Evolutionary conservation across 1,140 invertebrate species (phyloP), one percentile per base, ranked within the genome.

Genomic region (Ooceraea biroi): DNA sequence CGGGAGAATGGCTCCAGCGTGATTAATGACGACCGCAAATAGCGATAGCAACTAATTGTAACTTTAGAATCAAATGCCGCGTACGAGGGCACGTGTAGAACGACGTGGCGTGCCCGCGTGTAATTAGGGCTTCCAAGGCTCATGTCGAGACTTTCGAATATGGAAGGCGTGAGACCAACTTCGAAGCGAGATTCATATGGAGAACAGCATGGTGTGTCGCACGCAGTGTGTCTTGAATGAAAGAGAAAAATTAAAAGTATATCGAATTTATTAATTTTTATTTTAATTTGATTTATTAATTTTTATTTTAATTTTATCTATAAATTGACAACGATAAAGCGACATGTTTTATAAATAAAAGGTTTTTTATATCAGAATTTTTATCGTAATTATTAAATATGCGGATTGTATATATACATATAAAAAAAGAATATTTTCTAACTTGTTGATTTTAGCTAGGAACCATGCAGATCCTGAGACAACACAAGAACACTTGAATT

Each of bases 21-120:
- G 76, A 80, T 80, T 80, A 71, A 80, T 80, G 41, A 22, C 48
- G 30, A 19, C 25, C 50, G 41, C 55, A 17, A 41, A 19, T 69
- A 57, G 52, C 65, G 76, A 80, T 80, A 80, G 65, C 76, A 36
- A 58, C 36, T 71, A 80, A 80, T 80, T 80, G 36, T 69, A 44
- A 69, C 63, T 78, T 78, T 44, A 57, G 52, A 80, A 66, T 55
- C 61, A 77, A 80, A 71, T 80, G 41, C 11, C 76, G 50, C 14
- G 22, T 41, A 52, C 22, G 36, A 46, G 52, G n/a, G 50, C 50
- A 27, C 17, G 63, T 69, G 25, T 46, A 78, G 2, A 57, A 57
- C 63, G 76, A 17, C 27, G 22, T 19, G 22, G 8, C 30, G 30
- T 22, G 50, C 30, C 50, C 25, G 30, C 36, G 7, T 12, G 22